Percentiles rank a stretch among this genome's conserved stretches.
Evolutionary conservation across 64 coral and sea anemone species (phyloP).

Genomic region (Montipora foliosa): DNA sequence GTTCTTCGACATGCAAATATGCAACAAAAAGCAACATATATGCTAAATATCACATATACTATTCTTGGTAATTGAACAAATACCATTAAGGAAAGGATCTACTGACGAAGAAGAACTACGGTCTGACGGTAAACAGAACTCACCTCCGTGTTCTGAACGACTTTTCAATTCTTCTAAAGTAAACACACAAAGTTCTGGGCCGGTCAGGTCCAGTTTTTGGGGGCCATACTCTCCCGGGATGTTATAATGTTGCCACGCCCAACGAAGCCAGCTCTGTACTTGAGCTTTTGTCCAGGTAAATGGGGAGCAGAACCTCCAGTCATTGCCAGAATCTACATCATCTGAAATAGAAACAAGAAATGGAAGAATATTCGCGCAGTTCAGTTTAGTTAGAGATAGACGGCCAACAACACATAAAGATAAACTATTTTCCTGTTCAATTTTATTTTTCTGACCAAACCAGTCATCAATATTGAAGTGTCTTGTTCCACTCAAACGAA

Average conservation of each 20-base stretch:
- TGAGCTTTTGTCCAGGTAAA: constrained; percentile 51
- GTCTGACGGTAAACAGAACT: background rate
- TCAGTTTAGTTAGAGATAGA: no score
- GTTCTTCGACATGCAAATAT: no score
- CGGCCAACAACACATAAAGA: no score
- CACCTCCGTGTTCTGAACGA: constrained; percentile 50
- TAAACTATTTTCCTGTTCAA: no score
- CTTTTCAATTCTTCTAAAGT: constrained; percentile 43
- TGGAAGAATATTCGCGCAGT: background rate
- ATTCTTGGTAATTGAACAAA: no score
- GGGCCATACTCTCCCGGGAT: constrained; percentile 19
- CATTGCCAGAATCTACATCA: background rate
- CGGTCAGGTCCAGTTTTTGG: constrained; percentile 20
- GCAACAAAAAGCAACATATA: no score
- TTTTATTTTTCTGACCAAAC: no score
- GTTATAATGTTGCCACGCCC: constrained; percentile 37
- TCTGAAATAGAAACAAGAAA: background rate
- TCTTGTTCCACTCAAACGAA: no score
- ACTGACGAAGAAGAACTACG: no score
- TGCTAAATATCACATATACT: no score
- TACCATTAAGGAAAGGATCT: no score
- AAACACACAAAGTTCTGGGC: constrained; percentile 24
- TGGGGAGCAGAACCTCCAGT: constrained; percentile 28
- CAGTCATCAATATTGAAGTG: no score
- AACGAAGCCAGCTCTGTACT: constrained; percentile 46